Conservation (phyloP, 2,797 vertebrate species). For the Darevskia nairensis region DNA sequence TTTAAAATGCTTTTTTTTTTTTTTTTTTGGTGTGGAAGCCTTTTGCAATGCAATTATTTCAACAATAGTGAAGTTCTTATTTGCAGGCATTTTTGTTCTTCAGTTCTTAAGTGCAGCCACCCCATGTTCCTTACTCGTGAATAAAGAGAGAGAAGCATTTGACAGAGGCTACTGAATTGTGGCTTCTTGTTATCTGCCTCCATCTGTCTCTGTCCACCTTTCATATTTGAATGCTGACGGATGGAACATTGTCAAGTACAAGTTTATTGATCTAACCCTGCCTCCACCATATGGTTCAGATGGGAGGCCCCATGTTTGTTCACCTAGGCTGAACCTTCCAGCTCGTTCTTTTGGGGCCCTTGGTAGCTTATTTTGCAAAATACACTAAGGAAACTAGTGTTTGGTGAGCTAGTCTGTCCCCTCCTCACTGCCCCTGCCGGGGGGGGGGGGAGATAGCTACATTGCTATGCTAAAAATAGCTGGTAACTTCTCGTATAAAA, state of each 20-base stretch:
- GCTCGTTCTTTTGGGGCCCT: neutral
- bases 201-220: neutral
- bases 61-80: neutral
- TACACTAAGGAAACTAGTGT: neutral
- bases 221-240: neutral
- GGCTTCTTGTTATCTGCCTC: neutral
- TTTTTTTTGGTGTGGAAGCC: neutral
- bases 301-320: neutral
- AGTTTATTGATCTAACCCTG: neutral
- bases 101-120: neutral
- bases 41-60: neutral
- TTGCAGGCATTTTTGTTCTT: neutral
- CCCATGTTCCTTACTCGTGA: neutral
- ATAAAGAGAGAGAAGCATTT: neutral
- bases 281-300: neutral
- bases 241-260: neutral
- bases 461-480: slow-evolving; percentile 24
- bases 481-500: neutral
- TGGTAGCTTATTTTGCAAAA: neutral
- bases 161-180: neutral
- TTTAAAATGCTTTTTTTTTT: neutral
- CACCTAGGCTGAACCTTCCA: neutral
- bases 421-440: no score
- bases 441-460: neutral
- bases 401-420: neutral